Percentiles rank a stretch among this genome's conserved stretches.
Evolutionary conservation across 2,113 vertebrate genomes (phyloP).

Genomic region (human): DNA sequence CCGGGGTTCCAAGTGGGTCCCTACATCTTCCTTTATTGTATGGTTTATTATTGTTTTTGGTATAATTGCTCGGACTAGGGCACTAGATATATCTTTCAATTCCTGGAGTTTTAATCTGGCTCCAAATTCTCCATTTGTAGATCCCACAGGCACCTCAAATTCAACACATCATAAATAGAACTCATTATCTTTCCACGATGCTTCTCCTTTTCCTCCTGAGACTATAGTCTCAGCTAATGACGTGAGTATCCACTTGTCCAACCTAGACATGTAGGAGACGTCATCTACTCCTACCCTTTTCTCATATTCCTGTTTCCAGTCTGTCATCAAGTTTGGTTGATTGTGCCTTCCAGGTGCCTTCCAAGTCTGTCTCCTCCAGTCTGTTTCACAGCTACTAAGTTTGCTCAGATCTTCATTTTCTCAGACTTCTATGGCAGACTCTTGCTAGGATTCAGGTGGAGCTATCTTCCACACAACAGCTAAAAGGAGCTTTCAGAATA

Average conservation of each 20-base stretch:
- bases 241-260: neutral
- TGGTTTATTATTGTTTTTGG: neutral
- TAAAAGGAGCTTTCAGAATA: neutral
- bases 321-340: neutral
- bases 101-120: neutral
- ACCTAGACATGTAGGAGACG: neutral
- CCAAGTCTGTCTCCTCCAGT: neutral
- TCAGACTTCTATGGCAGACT: neutral
- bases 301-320: neutral
- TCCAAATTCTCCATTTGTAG: neutral
- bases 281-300: neutral
- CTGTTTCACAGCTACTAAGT: neutral
- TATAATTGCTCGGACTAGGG: neutral
- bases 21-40: neutral
- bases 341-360: neutral
- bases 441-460: neutral
- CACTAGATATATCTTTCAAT: neutral
- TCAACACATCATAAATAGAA: neutral
- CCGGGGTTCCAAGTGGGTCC: neutral
- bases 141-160: neutral
- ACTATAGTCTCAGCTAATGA: neutral
- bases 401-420: neutral
- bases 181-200: neutral
- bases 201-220: neutral
- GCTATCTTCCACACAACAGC: neutral